Evolutionary conservation across 64 coral and sea anemone species (phyloP).

Genomic region (Pachyseris speciosa): DNA sequence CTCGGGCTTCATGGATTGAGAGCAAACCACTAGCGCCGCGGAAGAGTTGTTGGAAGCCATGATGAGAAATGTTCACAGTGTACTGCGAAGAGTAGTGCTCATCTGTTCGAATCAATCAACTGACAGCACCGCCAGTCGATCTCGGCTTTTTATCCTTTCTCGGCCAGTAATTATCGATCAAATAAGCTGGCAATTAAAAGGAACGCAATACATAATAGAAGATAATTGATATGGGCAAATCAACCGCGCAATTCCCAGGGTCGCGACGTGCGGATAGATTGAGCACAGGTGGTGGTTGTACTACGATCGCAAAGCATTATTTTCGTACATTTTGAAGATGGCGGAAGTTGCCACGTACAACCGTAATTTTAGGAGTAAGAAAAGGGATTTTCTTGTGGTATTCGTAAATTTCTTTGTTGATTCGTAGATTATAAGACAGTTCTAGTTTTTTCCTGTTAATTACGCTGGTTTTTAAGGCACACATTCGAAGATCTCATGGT

Average conservation of each 20-base stretch:
- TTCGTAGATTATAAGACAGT: too few relatives aligned
- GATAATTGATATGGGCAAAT: slow-evolving; percentile 47
- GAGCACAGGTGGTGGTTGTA: background rate
- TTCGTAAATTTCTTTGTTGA: too few relatives aligned
- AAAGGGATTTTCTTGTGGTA: too few relatives aligned
- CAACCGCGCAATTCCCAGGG: slow-evolving; percentile 11
- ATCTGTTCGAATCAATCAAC: background rate
- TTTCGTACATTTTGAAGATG: too few relatives aligned
- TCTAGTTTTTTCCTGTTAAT: too few relatives aligned
- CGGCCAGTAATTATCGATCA: slow-evolving; percentile 37
- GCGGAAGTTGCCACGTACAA: too few relatives aligned
- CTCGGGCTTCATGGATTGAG: background rate
- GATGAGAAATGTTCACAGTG: background rate
- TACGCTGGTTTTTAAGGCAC: too few relatives aligned
- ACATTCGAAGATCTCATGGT: too few relatives aligned
- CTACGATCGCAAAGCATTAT: slow-evolving; percentile 48
- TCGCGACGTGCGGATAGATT: slow-evolving; percentile 22
- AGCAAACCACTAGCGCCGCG: background rate
- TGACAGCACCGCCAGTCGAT: background rate
- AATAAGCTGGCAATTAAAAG: slow-evolving; percentile 55
- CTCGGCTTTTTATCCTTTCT: background rate
- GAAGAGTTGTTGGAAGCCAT: slow-evolving; percentile 12
- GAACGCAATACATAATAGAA: slow-evolving; percentile 33
- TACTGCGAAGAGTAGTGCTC: background rate
- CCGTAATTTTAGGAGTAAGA: too few relatives aligned